A percentile compares a stretch with the other conserved stretches of the same genome.
phyloP scores from a whole-genome alignment of 92 coral and sea anemone species.

The Metridium senile region DNA sequence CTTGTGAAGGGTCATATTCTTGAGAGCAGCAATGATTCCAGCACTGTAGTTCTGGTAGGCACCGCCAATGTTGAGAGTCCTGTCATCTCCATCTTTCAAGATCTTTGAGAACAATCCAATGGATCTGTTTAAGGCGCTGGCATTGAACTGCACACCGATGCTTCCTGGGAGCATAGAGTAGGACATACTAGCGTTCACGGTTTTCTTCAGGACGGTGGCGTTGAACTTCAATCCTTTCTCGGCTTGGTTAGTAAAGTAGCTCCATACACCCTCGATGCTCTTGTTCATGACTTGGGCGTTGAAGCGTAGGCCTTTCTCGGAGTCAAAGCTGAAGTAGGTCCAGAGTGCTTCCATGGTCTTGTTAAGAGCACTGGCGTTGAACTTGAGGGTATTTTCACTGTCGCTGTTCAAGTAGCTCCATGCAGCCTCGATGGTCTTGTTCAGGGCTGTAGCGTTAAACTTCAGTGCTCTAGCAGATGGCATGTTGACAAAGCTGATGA shows the following conservation, averaged over 20 bases:
- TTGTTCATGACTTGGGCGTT: slow-evolving; percentile 61
- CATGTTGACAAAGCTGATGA: slow-evolving; percentile 46
- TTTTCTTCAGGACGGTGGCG: slow-evolving; percentile 61
- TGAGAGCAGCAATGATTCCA: slow-evolving; percentile 61
- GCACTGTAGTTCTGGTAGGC: slow-evolving; percentile 76
- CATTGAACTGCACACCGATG: slow-evolving; percentile 71
- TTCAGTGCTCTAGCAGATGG: slow-evolving; percentile 59
- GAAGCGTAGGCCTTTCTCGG: slow-evolving; percentile 62
- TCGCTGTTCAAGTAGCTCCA: slow-evolving; percentile 43
- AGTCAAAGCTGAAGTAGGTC: slow-evolving; percentile 54
- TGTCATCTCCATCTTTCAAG: slow-evolving; percentile 47
- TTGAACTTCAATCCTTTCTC: slow-evolving; percentile 81
- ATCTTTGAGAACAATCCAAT: slow-evolving; percentile 58
- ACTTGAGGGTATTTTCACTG: slow-evolving; percentile 51
- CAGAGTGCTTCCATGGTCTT: slow-evolving; percentile 57
- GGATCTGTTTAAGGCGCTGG: slow-evolving; percentile 62
- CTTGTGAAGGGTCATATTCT: slow-evolving; percentile 50
- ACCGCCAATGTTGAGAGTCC: slow-evolving; percentile 61
- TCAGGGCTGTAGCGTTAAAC: slow-evolving; percentile 65
- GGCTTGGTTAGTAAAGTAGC: slow-evolving; percentile 34
- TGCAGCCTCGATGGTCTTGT: slow-evolving; percentile 62
- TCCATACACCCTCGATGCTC: slow-evolving; percentile 57
- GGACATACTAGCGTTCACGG: slow-evolving; percentile 62
- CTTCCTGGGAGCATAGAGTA: slow-evolving; percentile 51
- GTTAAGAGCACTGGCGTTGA: slow-evolving; percentile 62